Evolutionary conservation across 2,888 invertebrate genomes (phyloP).

Genomic region (Chydorus sphaericus): DNA sequence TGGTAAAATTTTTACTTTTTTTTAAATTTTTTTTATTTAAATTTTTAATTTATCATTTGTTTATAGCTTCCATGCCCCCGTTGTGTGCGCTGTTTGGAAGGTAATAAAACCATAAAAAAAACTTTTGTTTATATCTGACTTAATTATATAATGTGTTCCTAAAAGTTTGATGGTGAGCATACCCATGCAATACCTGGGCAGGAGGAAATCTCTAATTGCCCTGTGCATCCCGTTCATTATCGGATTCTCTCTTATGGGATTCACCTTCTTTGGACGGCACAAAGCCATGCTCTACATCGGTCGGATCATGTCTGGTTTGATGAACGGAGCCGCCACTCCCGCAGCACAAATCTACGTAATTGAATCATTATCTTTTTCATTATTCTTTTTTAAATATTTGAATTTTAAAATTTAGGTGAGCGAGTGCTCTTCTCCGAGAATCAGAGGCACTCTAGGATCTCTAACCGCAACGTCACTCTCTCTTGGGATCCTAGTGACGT

Average conservation of each 20-base stretch:
- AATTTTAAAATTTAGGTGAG: too few species aligned
- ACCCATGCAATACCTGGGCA: constrained; percentile 15
- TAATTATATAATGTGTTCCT: too few species aligned
- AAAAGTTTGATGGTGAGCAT: constrained; percentile 13
- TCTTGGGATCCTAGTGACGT: constrained; percentile 54
- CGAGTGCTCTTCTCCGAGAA: constrained; percentile 15
- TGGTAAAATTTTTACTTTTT: constrained; percentile 7
- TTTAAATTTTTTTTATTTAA: too few species aligned
- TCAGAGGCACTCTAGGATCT: constrained; percentile 17
- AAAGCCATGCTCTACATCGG: constrained; percentile 15
- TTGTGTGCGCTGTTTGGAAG: constrained; percentile 1
- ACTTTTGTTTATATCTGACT: too few species aligned
- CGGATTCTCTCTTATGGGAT: constrained; percentile 17
- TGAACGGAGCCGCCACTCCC: constrained; percentile 16
- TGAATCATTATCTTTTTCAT: too few species aligned
- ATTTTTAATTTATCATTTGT: too few species aligned
- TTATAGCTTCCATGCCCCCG: constrained; percentile 3
- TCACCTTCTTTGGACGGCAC: constrained; percentile 7
- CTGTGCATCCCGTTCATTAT: constrained; percentile 13
- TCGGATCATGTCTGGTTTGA: constrained; percentile 16
- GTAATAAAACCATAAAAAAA: too few species aligned
- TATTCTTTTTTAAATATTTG: too few species aligned
- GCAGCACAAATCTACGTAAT: constrained; percentile 17
- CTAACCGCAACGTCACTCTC: constrained; percentile 15
- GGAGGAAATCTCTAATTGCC: constrained; percentile 14